Evolutionary conservation across 2,888 invertebrate species (phyloP), one percentile per base, ranked within the genome.

Genomic region (Tupiocoris notatus): DNA sequence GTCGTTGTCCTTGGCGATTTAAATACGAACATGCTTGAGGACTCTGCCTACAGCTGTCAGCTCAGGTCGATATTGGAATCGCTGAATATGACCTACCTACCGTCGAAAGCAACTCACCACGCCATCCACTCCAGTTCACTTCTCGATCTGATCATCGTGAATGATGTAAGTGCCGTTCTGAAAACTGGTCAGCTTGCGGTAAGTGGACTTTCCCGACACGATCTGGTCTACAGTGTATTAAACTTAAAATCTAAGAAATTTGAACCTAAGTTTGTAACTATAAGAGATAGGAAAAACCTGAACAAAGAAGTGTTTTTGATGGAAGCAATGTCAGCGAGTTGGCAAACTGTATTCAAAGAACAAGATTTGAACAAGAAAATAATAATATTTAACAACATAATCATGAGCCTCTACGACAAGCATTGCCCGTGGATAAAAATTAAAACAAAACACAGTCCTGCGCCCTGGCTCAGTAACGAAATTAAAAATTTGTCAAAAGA

Each of bases 1-100:
- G 24, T 65, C n/a, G 39, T 65, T n/a, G 18, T 25, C 1, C 39
- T 65, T 9, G 65, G 65, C 16, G 65, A 65, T 18, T 25, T 65
- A 24, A 65, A 65, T 12, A 25, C 25, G 24, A 18, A 24, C 24
- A 16, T 65, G 39, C 7, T 65, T 17, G 24, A 20, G 9, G 65
- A 25, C 17, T 23, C 21, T 12, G 24, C 65, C 7, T 65, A 24
- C 18, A 65, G 65, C 39, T 39, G 18, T 18, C 65, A 65, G 39
- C 17, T 65, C 39, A 25, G 3, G 3, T 25, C 25, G 1, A 24
- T 65, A 1, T 17, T 25, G 24, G 39, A 25, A 17, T 24, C 24
- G 9, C 65, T 23, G n/a, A 65, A 65, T n/a, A n/a, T 65, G 20
- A 3, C n/a, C 21, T 22, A 6, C n/a, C 3, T 64, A 9, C 64